Evolutionary conservation across 1,140 invertebrate genomes (phyloP), one percentile per base, ranked within the genome.

Genomic region (Ceratosolen fusciceps): DNA sequence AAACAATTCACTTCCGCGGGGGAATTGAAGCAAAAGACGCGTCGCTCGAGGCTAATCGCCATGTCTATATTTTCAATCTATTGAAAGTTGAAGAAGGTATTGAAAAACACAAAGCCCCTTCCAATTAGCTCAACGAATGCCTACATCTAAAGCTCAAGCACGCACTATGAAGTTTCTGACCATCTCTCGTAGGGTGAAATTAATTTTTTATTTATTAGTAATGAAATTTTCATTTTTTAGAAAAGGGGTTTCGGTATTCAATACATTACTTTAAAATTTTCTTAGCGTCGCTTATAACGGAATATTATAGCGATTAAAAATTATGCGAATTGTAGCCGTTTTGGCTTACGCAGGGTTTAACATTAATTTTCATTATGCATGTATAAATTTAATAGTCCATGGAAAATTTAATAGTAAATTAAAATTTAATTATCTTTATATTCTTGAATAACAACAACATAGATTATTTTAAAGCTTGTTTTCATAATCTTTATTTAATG

Each of bases 1-100:
- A 65, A 58, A 56, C 74, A 77, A 56, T 77, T 77, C 47, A 70
- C 70, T 77, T 77, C 74, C 74, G 65, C 49, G 24, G 74, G 43
- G n/a, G 65, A 77, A 68, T 67, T 52, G 62, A 74, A 62, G 12
- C 24, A 37, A 74, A 74, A 74, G 56, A 8, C 54, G 56, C n/a
- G 54, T 12, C 16, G 72, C 72, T 74, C 37, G 54, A 10, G 37
- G 72, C 72, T 74, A 74, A 74, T 58, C 54, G n/a, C n/a, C 52
- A 56, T 47, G 56, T 26, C 26, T 21, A n/a, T 62, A 62, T 58
- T 73, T 73, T 73, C 71, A 34, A 73, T 73, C 71, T 37, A 39
- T 60, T 34, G 49, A 10, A 62, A 37, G 34, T n/a, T 34, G 29
- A 37, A 47, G 52, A 24, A 34, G 39, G 31, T 29, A 62, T 21